phyloP scores from a whole-genome alignment of 1,140 invertebrate genomes.

The Drosophila virilis region DNA sequence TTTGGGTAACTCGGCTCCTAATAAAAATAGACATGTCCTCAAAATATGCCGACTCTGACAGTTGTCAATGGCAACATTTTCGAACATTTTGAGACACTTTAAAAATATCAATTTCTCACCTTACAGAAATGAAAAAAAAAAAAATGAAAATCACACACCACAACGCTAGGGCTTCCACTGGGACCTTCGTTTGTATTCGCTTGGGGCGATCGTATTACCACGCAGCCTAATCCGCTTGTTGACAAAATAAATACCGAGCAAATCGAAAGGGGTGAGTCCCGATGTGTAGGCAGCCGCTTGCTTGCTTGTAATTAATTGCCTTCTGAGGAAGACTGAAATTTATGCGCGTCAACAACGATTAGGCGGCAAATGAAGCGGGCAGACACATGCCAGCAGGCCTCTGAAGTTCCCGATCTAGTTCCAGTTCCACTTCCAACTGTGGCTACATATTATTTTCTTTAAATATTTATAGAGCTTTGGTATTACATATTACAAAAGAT shows the following conservation, averaged over 20 bases:
- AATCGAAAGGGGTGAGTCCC: conserved; percentile 54
- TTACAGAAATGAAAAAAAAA: conserved; percentile 8
- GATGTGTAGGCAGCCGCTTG: neutral
- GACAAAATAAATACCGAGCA: conserved; percentile 64
- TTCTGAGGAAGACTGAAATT: conserved; percentile 46
- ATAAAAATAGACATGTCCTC: conserved; percentile 54
- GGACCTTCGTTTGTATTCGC: conserved; percentile 9
- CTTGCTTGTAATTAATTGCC: conserved; percentile 47
- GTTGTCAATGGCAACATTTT: conserved; percentile 66
- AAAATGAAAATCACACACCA: conserved; percentile 51
- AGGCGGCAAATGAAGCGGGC: conserved; percentile 59
- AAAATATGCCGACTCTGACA: conserved; percentile 41
- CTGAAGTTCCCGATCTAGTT: neutral
- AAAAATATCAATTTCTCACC: conserved; percentile 57
- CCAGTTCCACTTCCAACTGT: conserved; percentile 7
- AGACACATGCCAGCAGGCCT: conserved; percentile 59
- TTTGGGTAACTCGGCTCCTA: conserved; percentile 33
- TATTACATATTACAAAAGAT: too few relatives aligned
- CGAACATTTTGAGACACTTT: conserved; percentile 47
- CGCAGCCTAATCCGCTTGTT: conserved; percentile 70
- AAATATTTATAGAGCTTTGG: neutral
- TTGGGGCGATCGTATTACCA: conserved; percentile 55
- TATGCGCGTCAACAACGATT: conserved; percentile 75
- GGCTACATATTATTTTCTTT: neutral
- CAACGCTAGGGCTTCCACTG: conserved; percentile 57